Evolutionary conservation across 2,888 invertebrate genomes (phyloP).

Genomic region (Diarsia rubi): DNA sequence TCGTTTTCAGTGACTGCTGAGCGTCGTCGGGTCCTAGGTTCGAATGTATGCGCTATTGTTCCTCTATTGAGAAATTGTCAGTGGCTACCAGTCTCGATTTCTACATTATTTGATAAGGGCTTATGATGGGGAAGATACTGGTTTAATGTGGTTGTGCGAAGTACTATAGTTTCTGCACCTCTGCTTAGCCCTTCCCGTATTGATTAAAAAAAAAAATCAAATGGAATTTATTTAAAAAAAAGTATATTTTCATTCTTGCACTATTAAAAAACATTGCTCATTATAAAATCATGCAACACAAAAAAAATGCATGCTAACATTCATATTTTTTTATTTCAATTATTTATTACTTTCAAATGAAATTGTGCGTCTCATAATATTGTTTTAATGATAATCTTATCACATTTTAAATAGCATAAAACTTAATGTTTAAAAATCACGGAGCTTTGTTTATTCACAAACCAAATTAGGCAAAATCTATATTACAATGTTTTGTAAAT

Average conservation of each 20-base stretch:
- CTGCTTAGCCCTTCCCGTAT: not conserved
- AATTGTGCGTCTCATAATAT: slow-evolving; percentile 1
- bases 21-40: not conserved
- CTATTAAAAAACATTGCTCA: not conserved
- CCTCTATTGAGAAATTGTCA: too few species aligned
- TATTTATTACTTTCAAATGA: not conserved
- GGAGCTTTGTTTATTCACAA: not conserved
- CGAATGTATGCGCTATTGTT: not conserved
- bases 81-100: not conserved
- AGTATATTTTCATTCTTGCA: slow-evolving; percentile 32
- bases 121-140: not conserved
- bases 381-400: slow-evolving; percentile 7
- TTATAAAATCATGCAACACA: slow-evolving; percentile 1
- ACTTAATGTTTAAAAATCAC: slow-evolving; percentile 15
- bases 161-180: not conserved
- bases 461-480: not conserved
- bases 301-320: slow-evolving; percentile 11
- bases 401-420: slow-evolving; percentile 1
- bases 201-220: not conserved
- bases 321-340: not conserved
- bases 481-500: slow-evolving; percentile 24
- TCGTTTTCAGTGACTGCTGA: not conserved
- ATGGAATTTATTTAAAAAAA: slow-evolving; percentile 16
- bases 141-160: not conserved
- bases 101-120: not conserved